Base-by-base conservation (phyloP, 2,113 vertebrate genomes). In the Pagrus major region DNA sequence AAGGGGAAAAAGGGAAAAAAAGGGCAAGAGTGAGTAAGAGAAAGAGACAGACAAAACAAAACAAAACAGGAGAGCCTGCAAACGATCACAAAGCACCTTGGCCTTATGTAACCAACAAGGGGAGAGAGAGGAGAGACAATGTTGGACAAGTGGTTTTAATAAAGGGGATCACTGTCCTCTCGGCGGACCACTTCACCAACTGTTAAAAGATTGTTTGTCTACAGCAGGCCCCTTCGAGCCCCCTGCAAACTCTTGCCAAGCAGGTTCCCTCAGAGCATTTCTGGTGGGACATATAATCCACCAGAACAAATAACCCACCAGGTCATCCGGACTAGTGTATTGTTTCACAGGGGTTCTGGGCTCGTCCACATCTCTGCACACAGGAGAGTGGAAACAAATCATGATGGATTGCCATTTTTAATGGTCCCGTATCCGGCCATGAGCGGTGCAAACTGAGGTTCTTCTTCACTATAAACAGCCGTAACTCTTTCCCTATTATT, bases 121-220 rank as follows among this genome's bases (percentile, higher is more conserved):
- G 41, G 68, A 75, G 78, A 84, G 63, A 74, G 76, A 7, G 68
- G 73, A 70, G 72, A 71, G 83, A 80, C 88, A 61, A 70, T 58
- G 86, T 71, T n/a, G 75, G 83, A 90, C 92, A 87, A 91, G 90
- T 94, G 91, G 86, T 92, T 93, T 90, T 78, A 91, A 91, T 92
- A 91, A 94, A 92, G 81, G 77, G 89, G 88, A 92, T 93, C 87
- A 67, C 74, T 81, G 77, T 88, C 79, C 86, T 92, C 91, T 92
- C 89, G 29, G 83, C 20, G 89, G 89, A 90, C 87, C 90, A 92
- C 88, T 93, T 92, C 88, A 88, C 85, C 89, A 86, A 90, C 88
- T 88, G 90, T 85, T 89, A 80, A 89, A 83, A 70, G 92, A 88
- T 84, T 89, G 91, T 91, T 94, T 86, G 91, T 89, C 89, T 84